Percentiles rank a stretch among this genome's conserved stretches.
phyloP scores from a whole-genome alignment of 2,113 vertebrate species.

The Bolborhynchus lineola region DNA sequence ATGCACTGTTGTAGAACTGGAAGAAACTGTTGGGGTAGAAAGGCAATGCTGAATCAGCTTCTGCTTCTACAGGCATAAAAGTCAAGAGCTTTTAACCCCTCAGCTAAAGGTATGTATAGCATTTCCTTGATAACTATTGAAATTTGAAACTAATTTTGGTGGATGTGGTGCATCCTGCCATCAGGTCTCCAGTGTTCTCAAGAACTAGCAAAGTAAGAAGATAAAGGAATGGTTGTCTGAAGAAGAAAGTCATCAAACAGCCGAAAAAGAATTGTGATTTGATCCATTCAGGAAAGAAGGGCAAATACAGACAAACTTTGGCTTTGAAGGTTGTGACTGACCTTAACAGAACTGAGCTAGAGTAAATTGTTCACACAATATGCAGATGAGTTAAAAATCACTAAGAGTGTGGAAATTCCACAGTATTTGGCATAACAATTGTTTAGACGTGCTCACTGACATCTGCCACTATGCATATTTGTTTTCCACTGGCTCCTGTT shows the following conservation, averaged over 20 bases:
- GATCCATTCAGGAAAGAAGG: constrained; percentile 26
- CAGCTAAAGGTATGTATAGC: neutral
- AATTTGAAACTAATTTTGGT: constrained; percentile 12
- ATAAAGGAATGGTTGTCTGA: neutral
- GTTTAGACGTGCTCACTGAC: constrained; percentile 27
- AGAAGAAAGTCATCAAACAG: constrained; percentile 27
- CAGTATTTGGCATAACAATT: constrained; percentile 11
- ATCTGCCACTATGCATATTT: constrained; percentile 48
- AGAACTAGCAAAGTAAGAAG: neutral
- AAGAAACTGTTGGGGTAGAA: neutral
- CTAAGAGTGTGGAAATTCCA: constrained; percentile 47
- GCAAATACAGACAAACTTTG: constrained; percentile 37
- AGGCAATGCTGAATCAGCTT: neutral
- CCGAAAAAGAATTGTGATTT: constrained; percentile 1
- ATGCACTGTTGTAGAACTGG: neutral
- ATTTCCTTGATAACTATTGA: neutral
- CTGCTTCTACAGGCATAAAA: neutral
- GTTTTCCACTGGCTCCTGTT: constrained; percentile 34
- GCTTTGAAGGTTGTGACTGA: constrained; percentile 35
- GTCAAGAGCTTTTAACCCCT: neutral
- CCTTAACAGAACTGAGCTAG: neutral
- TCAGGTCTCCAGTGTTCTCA: neutral
- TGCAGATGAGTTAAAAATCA: constrained; percentile 38
- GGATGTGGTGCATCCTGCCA: neutral
- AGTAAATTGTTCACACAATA: constrained; percentile 29